These are phyloP conservation scores for Brachionus rubens DNA, from an alignment of 1,140 invertebrate genomes.

Conservation along the genomic window DNA sequence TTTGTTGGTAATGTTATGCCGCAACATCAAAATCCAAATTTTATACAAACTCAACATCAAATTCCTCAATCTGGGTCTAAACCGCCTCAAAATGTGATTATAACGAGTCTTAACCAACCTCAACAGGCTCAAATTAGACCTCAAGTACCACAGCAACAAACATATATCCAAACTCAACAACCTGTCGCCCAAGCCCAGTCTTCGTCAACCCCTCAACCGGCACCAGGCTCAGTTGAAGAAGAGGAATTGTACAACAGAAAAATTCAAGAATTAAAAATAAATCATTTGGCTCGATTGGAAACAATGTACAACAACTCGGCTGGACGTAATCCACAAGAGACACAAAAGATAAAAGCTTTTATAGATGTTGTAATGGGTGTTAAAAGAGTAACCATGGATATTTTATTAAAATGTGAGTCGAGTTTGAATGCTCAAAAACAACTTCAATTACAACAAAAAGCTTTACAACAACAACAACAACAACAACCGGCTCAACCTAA, in stretches of 20 bases:
- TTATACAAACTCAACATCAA: background rate
- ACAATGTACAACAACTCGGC: background rate
- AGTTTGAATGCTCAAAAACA: background rate
- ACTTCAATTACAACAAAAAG: background rate
- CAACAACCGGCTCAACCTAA: background rate
- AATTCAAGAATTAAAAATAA: constrained; percentile 38
- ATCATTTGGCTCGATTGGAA: constrained; percentile 38
- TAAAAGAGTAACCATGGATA: constrained; percentile 6
- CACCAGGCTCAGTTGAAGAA: background rate
- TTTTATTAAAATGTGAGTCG: constrained; percentile 41
- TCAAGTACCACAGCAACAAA: background rate
- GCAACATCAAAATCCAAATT: background rate
- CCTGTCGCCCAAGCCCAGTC: background rate
- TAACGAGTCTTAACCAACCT: constrained; percentile 8
- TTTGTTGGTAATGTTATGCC: too few relatives aligned
- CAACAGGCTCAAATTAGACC: background rate
- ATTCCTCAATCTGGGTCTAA: background rate
- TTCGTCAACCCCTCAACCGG: background rate
- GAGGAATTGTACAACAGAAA: constrained; percentile 42
- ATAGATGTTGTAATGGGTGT: constrained; percentile 38
- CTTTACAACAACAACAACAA: background rate
- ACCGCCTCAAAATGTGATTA: constrained; percentile 11
- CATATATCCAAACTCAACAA: background rate
- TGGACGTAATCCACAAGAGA: constrained; percentile 15
- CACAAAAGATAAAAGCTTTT: constrained; percentile 34